These are phyloP conservation scores for Penaeus indicus DNA, from an alignment of 1,140 invertebrate species.

Conservation along the genomic window DNA sequence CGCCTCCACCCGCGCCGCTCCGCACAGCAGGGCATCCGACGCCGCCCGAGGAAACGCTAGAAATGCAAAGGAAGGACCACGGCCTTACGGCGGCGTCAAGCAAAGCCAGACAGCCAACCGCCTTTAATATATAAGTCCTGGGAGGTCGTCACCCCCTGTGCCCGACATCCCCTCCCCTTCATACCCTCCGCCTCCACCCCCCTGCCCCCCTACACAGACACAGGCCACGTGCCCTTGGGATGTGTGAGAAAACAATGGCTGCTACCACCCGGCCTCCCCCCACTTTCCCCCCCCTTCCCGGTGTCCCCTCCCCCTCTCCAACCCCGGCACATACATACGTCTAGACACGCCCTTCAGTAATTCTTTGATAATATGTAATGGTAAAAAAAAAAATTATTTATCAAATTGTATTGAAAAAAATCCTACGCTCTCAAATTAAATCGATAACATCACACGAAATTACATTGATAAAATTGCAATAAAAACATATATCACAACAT, in stretches of 20 bases:
- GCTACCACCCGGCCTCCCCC: not conserved
- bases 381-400: no score
- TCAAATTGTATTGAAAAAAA: no score
- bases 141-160: conserved; percentile 5
- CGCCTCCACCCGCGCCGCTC: not conserved
- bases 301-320: not conserved
- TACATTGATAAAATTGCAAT: no score
- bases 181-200: no score
- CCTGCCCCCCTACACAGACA: not conserved
- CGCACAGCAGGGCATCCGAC: no score
- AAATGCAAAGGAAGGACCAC: not conserved
- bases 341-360: not conserved
- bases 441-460: no score
- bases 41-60: not conserved
- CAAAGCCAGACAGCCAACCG: not conserved
- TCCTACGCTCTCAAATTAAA: no score
- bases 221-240: no score
- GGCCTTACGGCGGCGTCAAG: not conserved
- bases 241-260: not conserved
- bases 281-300: not conserved
- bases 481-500: no score
- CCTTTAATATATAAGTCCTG: conserved; percentile 23
- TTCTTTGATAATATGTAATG: not conserved
- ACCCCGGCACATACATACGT: not conserved
- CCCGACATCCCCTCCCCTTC: not conserved